Evolutionary conservation across 1,140 invertebrate genomes (phyloP), one percentile per base, ranked within the genome.

Genomic region (Heterodera schachtii): DNA sequence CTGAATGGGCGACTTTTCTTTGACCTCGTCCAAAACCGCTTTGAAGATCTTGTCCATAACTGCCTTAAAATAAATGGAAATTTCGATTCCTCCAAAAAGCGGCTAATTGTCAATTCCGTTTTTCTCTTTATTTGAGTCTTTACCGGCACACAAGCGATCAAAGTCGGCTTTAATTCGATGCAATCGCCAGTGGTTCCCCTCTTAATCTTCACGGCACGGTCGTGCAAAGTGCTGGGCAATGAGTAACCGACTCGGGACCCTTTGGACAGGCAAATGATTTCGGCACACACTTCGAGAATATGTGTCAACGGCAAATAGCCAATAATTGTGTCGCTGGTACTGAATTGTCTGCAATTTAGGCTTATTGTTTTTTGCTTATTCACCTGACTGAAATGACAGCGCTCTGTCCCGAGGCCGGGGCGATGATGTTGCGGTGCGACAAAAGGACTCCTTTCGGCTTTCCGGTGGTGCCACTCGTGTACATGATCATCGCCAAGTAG

Each of bases 251-350:
- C 96, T 4, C 94, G 93, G 19, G 96, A 93, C 47, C 96, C 97
- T 89, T 91, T 91, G 92, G 82, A 79, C 52, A 90, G 83, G 69
- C 86, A 44, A 31, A 85, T 85, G 85, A 87, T 86, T 91, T 93
- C 93, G 82, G 90, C 91, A 71, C 96, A 92, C 67, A 99, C 92
- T 91, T 99, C 98, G 85, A 98, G 94, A 2, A 99, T 96, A 91
- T 99, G 98, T 67, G 97, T 97, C 73, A 98, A 91, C 11, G 97
- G 97, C 78, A 99, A 92, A 91, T 97, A 99, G 67, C 95, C 97
- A 89, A 98, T 94, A 85, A 97, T 95, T 16, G 94, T 92, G 89
- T 99, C 96, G 19, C 31, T 69, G 57, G 77, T 41, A 43, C 47
- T 82, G 41, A 82, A 79, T 57, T 44, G 31, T 41, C 44, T 21